Percentiles rank a stretch among this genome's conserved stretches.
Evolutionary conservation across 2,888 invertebrate genomes (phyloP).

Genomic region (Plusia festucae): DNA sequence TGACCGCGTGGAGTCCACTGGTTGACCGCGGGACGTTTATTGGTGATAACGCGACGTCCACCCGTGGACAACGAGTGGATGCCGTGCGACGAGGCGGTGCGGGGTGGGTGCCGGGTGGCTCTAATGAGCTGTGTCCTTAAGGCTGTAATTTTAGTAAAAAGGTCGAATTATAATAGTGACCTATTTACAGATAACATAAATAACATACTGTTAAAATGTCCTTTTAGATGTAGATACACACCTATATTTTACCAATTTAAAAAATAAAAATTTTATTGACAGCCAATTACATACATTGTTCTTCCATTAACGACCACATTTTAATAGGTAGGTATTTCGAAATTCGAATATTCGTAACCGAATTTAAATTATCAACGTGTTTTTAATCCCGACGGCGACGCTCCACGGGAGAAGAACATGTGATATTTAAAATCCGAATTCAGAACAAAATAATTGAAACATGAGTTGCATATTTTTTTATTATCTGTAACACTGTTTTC

Average conservation of each 20-base stretch:
- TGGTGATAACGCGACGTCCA: no score
- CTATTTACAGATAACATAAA: no score
- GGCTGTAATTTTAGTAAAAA: no score
- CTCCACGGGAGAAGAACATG: constrained; percentile 31
- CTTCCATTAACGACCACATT: constrained; percentile 22
- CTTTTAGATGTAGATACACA: background rate
- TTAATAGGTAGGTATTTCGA: constrained; percentile 15
- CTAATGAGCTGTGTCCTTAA: no score
- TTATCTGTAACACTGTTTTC: constrained; percentile 28
- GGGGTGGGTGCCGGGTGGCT: no score
- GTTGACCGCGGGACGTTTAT: no score
- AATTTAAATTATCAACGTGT: constrained; percentile 34
- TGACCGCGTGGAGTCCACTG: no score
- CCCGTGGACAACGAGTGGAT: no score
- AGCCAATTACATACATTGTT: background rate
- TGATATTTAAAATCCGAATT: constrained; percentile 55
- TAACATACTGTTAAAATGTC: no score
- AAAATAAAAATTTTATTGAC: background rate
- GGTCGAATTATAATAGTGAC: no score
- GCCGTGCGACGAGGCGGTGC: no score
- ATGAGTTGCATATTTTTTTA: constrained; percentile 50
- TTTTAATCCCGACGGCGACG: constrained; percentile 38
- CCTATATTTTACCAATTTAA: background rate
- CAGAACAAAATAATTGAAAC: constrained; percentile 57
- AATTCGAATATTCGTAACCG: constrained; percentile 24